A percentile compares a stretch with the other conserved stretches of the same genome.
phyloP scores from a whole-genome alignment of 2,888 invertebrate genomes.

The Falcaria lacertinaria region DNA sequence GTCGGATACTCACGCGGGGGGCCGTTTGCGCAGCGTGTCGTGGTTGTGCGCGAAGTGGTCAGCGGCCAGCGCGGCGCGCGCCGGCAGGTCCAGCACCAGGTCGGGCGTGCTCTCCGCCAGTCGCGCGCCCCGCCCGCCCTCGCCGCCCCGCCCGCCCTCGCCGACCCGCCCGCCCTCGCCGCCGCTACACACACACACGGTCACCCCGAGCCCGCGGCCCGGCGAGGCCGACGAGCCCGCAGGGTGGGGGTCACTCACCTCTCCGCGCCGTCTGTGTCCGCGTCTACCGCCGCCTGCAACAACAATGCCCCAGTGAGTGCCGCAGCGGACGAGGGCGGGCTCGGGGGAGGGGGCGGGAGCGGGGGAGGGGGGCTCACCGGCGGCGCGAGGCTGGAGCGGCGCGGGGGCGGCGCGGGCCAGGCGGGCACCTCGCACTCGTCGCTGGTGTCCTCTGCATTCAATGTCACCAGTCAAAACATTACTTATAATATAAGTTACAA shows the following conservation, averaged over 20 bases:
- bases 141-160: too few species aligned
- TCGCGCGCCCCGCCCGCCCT: constrained; percentile 7
- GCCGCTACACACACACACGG: constrained; percentile 4
- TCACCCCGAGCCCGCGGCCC: too few species aligned
- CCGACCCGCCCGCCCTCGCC: too few species aligned
- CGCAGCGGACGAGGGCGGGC: background rate
- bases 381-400: constrained; percentile 39
- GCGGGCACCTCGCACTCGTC: constrained; percentile 30
- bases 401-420: constrained; percentile 79
- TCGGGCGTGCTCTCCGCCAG: constrained; percentile 83
- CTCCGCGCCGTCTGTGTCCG: background rate
- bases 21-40: constrained; percentile 58
- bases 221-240: background rate
- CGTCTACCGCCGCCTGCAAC: background rate
- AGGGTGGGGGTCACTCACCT: constrained; percentile 80
- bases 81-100: constrained; percentile 90
- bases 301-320: background rate
- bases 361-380: constrained; percentile 2
- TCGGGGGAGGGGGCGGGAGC: constrained; percentile 3
- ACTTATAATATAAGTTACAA: too few species aligned
- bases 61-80: constrained; percentile 35
- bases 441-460: constrained; percentile 41
- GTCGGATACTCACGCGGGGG: constrained; percentile 26
- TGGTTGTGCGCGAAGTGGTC: constrained; percentile 63
- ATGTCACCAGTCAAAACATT: background rate